These are phyloP conservation scores for Selenia dentaria DNA, from an alignment of 2,888 invertebrate genomes.

Conservation along the genomic window DNA sequence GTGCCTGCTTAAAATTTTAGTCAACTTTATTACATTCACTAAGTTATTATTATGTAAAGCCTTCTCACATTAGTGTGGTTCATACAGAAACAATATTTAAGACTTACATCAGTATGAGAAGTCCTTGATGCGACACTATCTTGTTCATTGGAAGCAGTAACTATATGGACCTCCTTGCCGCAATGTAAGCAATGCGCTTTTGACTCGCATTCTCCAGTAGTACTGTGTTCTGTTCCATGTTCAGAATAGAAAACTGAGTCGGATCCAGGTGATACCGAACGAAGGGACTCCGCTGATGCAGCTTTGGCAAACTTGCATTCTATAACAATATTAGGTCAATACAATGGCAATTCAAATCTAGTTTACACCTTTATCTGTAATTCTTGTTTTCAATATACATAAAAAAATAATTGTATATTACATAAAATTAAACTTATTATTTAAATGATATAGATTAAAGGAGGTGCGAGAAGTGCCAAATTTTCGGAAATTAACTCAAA, in stretches of 20 bases:
- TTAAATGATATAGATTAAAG: no score
- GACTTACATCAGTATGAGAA: constrained; percentile 75
- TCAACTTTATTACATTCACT: no score
- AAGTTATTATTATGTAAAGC: no score
- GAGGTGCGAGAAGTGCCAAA: no score
- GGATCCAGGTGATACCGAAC: constrained; percentile 95
- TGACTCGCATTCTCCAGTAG: constrained; percentile 81
- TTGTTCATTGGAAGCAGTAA: constrained; percentile 78
- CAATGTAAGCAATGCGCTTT: constrained; percentile 92
- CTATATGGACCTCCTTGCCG: constrained; percentile 90
- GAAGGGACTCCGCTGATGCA: constrained; percentile 93
- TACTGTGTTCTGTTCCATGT: constrained; percentile 83
- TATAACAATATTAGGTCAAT: not conserved
- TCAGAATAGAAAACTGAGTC: constrained; percentile 96
- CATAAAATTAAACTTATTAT: no score
- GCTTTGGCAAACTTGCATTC: constrained; percentile 87
- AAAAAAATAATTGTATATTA: no score
- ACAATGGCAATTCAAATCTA: no score
- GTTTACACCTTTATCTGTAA: no score
- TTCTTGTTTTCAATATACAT: no score
- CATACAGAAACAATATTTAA: not conserved
- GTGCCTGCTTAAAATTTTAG: no score
- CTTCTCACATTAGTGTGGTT: no score
- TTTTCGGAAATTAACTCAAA: no score
- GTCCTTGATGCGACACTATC: constrained; percentile 71